phyloP scores from a whole-genome alignment of 2,113 vertebrate genomes.

The Petromus typicus region DNA sequence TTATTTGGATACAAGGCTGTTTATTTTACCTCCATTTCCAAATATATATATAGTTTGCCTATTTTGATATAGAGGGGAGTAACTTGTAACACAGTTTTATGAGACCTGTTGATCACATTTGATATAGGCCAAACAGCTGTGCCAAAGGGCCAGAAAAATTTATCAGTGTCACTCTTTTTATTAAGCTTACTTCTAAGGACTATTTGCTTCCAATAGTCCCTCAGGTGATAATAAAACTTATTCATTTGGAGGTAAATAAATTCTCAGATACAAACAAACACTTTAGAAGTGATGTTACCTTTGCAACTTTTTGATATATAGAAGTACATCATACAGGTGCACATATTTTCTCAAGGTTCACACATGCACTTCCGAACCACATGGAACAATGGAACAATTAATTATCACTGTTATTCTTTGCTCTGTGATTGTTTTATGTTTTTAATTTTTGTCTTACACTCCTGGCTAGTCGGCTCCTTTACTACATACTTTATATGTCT shows the following conservation, averaged over 20 bases:
- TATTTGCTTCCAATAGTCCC: not conserved
- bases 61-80: not conserved
- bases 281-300: not conserved
- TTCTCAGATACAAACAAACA: not conserved
- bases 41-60: not conserved
- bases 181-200: not conserved
- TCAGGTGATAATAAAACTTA: not conserved
- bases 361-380: not conserved
- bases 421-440: conserved; percentile 74
- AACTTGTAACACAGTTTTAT: not conserved
- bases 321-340: not conserved
- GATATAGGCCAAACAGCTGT: not conserved
- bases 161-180: not conserved
- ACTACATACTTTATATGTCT: conserved; percentile 45
- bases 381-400: conserved; percentile 41
- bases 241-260: not conserved
- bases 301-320: conserved; percentile 61
- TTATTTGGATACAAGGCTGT: not conserved
- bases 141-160: not conserved
- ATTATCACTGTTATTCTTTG: conserved; percentile 53
- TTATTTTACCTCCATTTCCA: not conserved
- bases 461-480: conserved; percentile 67
- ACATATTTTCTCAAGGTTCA: conserved; percentile 27
- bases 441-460: conserved; percentile 79
- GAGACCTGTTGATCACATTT: not conserved